phyloP scores from a whole-genome alignment of 2,797 vertebrate species.

The Oophaga sylvatica region DNA sequence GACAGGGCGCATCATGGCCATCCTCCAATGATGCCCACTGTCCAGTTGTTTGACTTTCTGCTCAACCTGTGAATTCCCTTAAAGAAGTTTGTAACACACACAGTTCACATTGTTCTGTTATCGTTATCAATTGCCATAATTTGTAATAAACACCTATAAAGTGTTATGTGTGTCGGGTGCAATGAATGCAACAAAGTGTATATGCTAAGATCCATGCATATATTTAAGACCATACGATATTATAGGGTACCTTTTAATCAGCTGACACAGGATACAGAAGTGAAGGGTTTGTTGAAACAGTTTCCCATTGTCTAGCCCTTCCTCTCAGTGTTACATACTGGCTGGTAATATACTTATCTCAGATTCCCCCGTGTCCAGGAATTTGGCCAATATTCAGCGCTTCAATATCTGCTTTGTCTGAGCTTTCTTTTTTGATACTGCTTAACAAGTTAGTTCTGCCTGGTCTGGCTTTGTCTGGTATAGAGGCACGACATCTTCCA shows the following conservation, averaged over 20 bases:
- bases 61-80: no score
- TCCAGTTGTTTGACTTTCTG: no score
- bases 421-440: slow-evolving; percentile 36
- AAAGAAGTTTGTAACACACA: neutral
- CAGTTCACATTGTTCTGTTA: neutral
- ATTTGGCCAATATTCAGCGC: slow-evolving; percentile 23
- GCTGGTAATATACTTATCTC: neutral
- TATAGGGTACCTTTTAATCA: slow-evolving; percentile 16
- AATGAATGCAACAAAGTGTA: neutral
- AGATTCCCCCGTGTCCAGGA: neutral
- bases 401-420: slow-evolving; percentile 30
- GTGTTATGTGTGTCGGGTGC: neutral
- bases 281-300: neutral
- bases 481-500: neutral
- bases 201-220: neutral
- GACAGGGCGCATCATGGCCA: no score
- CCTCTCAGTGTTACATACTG: neutral
- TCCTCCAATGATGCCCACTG: no score
- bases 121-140: neutral
- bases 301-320: neutral
- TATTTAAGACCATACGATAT: neutral
- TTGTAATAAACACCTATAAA: neutral
- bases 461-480: neutral
- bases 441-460: slow-evolving; percentile 20
- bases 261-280: slow-evolving; percentile 1